Percentiles rank a stretch among this genome's conserved stretches.
phyloP scores from a whole-genome alignment of 2,113 vertebrate species.

The Abramis brama region DNA sequence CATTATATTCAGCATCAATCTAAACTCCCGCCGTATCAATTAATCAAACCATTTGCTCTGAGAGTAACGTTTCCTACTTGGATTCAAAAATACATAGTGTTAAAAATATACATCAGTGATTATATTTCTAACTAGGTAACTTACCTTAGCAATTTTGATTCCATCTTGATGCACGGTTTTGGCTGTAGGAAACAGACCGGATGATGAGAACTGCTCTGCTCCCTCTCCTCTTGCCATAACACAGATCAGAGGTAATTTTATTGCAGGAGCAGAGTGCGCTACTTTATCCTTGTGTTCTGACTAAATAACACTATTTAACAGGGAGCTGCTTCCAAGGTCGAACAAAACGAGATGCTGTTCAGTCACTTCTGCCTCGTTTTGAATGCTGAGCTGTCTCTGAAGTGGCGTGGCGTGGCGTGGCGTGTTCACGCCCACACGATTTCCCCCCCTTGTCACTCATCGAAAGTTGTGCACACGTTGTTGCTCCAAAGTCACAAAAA shows the following conservation, averaged over 20 bases:
- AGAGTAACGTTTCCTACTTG: no score
- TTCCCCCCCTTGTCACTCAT: background rate
- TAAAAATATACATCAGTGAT: background rate
- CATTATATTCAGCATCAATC: background rate
- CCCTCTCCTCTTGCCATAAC: constrained; percentile 71
- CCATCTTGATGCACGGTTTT: constrained; percentile 59
- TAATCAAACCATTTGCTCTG: background rate
- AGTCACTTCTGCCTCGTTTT: background rate
- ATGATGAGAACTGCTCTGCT: constrained; percentile 61
- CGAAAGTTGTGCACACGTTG: background rate
- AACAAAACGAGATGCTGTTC: background rate
- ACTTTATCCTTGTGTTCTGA: background rate
- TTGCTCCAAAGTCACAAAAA: no score
- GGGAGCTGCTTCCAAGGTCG: background rate
- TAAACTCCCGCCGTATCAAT: background rate
- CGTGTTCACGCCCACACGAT: background rate
- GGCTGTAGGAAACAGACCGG: constrained; percentile 54
- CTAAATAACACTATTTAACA: background rate
- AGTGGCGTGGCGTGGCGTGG: no score
- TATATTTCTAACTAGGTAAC: constrained; percentile 4
- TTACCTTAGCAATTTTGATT: constrained; percentile 62
- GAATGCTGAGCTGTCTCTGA: background rate
- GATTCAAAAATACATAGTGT: background rate
- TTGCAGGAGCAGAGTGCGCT: background rate
- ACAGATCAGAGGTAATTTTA: background rate